phyloP scores from a whole-genome alignment of 2,888 invertebrate species.

The Sarcophaga variegata region DNA sequence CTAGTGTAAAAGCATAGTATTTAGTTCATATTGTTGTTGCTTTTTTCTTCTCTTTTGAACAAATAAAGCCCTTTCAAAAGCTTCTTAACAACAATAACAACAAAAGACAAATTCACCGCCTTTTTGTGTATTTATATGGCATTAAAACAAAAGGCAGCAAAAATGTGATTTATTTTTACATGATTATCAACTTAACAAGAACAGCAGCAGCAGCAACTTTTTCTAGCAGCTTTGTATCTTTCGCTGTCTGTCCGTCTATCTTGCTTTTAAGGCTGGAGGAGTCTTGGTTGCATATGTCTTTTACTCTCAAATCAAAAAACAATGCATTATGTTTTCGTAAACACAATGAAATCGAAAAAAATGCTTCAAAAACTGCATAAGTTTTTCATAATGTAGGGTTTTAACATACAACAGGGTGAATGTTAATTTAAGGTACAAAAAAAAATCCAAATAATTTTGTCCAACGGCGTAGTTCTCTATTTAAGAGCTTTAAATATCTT shows the following conservation, averaged over 20 bases:
- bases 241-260: not conserved
- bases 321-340: constrained; percentile 51
- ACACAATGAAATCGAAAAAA: constrained; percentile 14
- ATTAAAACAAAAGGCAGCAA: constrained; percentile 74
- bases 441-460: not conserved
- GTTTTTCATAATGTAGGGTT: constrained; percentile 14
- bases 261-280: not conserved
- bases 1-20: constrained; percentile 34
- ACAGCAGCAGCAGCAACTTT: constrained; percentile 50
- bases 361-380: constrained; percentile 37
- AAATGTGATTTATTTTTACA: constrained; percentile 81
- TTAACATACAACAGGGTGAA: constrained; percentile 26
- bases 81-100: constrained; percentile 10
- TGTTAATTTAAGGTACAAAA: not conserved
- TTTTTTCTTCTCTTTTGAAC: not conserved
- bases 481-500: too few species aligned
- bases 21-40: constrained; percentile 50
- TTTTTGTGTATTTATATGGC: constrained; percentile 40
- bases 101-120: constrained; percentile 34
- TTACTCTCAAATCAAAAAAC: constrained; percentile 32
- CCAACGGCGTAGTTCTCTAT: too few species aligned
- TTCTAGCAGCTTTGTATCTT: too few species aligned
- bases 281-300: constrained; percentile 33
- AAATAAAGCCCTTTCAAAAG: constrained; percentile 52
- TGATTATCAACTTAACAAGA: constrained; percentile 80